Percentiles rank a stretch among this genome's conserved stretches.
Conservation (phyloP, 1,140 invertebrate species). For the Chlorops oryzae region DNA sequence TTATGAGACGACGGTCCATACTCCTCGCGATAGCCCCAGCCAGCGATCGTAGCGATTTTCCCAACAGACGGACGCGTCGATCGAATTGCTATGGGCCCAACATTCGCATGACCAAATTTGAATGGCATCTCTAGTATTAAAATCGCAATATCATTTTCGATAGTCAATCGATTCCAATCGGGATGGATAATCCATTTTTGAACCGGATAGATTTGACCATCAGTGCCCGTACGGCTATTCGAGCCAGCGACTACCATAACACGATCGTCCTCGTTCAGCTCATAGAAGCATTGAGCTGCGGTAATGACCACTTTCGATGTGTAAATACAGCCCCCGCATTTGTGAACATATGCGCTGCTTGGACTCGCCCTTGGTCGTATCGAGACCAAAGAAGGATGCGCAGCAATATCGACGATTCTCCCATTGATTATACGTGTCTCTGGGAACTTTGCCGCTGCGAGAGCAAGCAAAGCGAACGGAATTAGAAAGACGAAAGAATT, state of each 20-base stretch:
- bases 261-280: constrained; percentile 15
- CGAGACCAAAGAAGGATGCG: constrained; percentile 37
- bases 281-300: constrained; percentile 29
- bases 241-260: constrained; percentile 28
- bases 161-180: constrained; percentile 45
- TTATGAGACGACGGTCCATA: constrained; percentile 46
- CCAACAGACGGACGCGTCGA: constrained; percentile 30
- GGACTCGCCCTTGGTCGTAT: constrained; percentile 22
- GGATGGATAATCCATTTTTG: constrained; percentile 48
- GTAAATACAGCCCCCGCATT: constrained; percentile 36
- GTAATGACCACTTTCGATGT: constrained; percentile 24
- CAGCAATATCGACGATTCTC: constrained; percentile 25
- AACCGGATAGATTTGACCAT: constrained; percentile 43
- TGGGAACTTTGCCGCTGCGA: background rate
- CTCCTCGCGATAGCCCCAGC: constrained; percentile 53
- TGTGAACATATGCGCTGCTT: constrained; percentile 22
- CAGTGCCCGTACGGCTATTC: constrained; percentile 35
- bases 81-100: constrained; percentile 22
- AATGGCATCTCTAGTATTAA: constrained; percentile 35
- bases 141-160: constrained; percentile 58
- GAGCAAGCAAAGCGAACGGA: too few relatives aligned
- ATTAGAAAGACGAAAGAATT: too few relatives aligned
- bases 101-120: constrained; percentile 20
- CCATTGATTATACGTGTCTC: constrained; percentile 30
- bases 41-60: constrained; percentile 48